Evolutionary conservation across 2,113 vertebrate species (phyloP).

Genomic region (Cettia cetti): DNA sequence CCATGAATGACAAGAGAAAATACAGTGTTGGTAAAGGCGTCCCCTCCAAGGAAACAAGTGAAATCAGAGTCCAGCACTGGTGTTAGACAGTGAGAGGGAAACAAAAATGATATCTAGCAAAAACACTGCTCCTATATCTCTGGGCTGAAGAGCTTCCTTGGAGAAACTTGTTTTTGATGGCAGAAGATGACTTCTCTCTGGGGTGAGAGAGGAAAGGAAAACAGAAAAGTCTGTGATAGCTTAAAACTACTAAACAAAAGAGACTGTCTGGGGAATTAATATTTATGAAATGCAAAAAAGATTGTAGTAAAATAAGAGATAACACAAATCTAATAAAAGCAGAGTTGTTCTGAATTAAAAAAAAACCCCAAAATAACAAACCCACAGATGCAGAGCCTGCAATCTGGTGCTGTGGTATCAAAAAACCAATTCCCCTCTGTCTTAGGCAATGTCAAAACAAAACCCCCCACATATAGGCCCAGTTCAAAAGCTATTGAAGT

Average conservation of each 20-base stretch:
- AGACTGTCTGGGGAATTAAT: constrained; percentile 20
- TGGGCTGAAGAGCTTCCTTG: neutral
- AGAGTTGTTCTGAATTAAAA: constrained; percentile 21
- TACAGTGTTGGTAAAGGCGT: neutral
- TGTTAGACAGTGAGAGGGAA: neutral
- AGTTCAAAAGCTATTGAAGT: neutral
- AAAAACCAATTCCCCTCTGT: neutral
- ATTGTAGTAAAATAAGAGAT: constrained; percentile 28
- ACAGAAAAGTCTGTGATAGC: constrained; percentile 15
- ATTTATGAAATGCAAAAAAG: constrained; percentile 50
- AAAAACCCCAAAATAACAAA: too few relatives aligned
- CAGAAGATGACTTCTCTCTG: constrained; percentile 1
- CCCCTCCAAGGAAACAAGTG: neutral
- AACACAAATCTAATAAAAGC: constrained; percentile 37
- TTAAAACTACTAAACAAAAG: constrained; percentile 32
- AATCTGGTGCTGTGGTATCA: neutral
- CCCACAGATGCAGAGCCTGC: neutral
- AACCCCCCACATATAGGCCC: neutral
- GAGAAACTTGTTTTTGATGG: constrained; percentile 2
- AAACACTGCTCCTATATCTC: neutral
- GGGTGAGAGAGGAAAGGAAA: neutral
- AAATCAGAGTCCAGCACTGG: neutral
- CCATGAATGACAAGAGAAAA: neutral
- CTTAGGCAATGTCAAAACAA: neutral
- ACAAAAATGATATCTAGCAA: neutral